Evolutionary conservation across 1,140 invertebrate genomes (phyloP).

Genomic region (Muscidifurax raptorellus): DNA sequence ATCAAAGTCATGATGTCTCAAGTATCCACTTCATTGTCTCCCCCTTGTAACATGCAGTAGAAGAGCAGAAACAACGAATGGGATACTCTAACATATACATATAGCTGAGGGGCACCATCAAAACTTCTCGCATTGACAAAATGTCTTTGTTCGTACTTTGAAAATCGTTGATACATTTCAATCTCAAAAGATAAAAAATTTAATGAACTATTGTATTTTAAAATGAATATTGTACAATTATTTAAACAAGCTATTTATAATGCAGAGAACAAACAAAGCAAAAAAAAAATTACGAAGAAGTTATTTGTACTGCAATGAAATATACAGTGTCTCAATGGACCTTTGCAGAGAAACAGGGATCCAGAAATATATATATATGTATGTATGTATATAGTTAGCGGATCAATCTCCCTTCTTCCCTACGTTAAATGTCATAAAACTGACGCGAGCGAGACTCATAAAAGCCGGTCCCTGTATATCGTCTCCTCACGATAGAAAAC

Average conservation of each 20-base stretch:
- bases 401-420: not conserved
- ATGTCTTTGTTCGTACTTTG: no score
- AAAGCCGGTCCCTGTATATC: not conserved
- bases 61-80: slow-evolving; percentile 29
- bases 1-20: slow-evolving; percentile 46
- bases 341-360: not conserved
- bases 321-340: not conserved
- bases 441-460: not conserved
- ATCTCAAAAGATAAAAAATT: no score
- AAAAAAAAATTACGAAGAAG: not conserved
- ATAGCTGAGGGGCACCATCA: not conserved
- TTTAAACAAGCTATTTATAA: not conserved
- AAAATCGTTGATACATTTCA: not conserved
- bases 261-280: no score
- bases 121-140: not conserved
- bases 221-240: not conserved
- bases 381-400: not conserved
- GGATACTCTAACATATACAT: slow-evolving; percentile 10
- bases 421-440: not conserved
- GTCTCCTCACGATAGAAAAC: not conserved
- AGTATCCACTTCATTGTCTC: slow-evolving; percentile 49
- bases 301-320: not conserved
- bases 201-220: not conserved
- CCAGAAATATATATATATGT: not conserved
- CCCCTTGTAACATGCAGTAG: slow-evolving; percentile 25